Evolutionary conservation across 2,797 vertebrate genomes (phyloP), one percentile per base, ranked within the genome.

Genomic region (Apodemus agrarius): DNA sequence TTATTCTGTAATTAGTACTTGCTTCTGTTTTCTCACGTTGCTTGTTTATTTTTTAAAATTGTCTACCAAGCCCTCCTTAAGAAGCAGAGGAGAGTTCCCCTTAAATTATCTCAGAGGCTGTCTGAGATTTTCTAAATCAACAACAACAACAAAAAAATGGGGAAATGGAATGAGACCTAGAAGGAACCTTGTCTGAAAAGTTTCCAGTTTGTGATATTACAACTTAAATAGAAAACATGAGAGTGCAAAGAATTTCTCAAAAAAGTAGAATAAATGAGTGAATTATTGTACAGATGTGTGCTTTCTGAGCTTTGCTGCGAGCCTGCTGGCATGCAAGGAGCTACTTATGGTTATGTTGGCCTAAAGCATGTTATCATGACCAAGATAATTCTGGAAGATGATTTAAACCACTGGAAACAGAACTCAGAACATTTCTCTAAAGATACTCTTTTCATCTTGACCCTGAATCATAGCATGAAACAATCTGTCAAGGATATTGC

Each of bases 331-430:
- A 6, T 81, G 19, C 65, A 85, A 22, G 4, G 19, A 85, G 40
- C 81, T 86, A 12, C 16, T 57, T 61, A 37, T 29, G 13, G 24
- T n/a, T 65, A 67, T 59, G 26, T 22, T 6, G 85, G 74, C 37
- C 87, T 31, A 11, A 95, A 46, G 37, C 67, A 89, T 3, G 11
- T 92, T 87, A 79, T 92, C 78, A 26, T 65, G 40, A 21, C 57
- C 75, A 90, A 86, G 24, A 19, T 31, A 81, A 91, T 87, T 14
- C 21, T 79, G 43, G 86, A 31, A 95, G 92, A 87, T 78, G 37
- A 59, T 92, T 97, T 91, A 80, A 95, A 89, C 14, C 19, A 31
- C 82, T 79, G 54, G 6, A 89, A 81, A 40, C 78, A 81, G 90
- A 81, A 88, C 65, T 40, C 65, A 91, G 90, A 93, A 22, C 29